A percentile compares a stretch with the other conserved stretches of the same genome.
Conservation (phyloP, 2,797 vertebrate genomes). For the Peromyscus aztecus region DNA sequence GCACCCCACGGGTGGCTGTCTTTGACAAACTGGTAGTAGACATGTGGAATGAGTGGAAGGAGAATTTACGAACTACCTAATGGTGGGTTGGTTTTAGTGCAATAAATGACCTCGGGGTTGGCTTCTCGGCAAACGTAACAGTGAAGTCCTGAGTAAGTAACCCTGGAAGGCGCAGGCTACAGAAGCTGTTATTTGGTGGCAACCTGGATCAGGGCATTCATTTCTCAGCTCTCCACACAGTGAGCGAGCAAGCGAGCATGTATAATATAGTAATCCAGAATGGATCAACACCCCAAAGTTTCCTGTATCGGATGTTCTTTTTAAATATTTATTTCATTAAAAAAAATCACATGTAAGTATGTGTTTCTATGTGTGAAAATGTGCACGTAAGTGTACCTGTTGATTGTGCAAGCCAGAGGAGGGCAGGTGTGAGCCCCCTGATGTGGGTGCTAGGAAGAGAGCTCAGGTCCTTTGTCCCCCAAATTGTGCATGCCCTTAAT, state of each 20-base stretch:
- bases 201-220: neutral
- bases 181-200: neutral
- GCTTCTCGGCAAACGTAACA: neutral
- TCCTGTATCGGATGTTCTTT: neutral
- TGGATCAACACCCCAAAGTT: neutral
- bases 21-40: neutral
- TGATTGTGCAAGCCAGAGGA: neutral
- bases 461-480: neutral
- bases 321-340: neutral
- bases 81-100: neutral
- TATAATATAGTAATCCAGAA: neutral
- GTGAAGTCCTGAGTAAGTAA: neutral
- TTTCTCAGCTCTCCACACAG: neutral
- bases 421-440: too few species aligned
- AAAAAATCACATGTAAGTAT: neutral
- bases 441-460: too few species aligned
- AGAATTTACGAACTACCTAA: neutral
- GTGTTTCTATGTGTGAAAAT: neutral
- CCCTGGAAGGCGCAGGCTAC: neutral
- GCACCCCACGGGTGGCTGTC: neutral
- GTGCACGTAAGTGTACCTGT: neutral
- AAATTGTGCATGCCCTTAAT: neutral
- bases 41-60: neutral
- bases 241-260: neutral
- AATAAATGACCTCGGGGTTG: neutral